Evolutionary conservation across 2,888 invertebrate species (phyloP).

Genomic region (Liopterus haemorrhoidalis): DNA sequence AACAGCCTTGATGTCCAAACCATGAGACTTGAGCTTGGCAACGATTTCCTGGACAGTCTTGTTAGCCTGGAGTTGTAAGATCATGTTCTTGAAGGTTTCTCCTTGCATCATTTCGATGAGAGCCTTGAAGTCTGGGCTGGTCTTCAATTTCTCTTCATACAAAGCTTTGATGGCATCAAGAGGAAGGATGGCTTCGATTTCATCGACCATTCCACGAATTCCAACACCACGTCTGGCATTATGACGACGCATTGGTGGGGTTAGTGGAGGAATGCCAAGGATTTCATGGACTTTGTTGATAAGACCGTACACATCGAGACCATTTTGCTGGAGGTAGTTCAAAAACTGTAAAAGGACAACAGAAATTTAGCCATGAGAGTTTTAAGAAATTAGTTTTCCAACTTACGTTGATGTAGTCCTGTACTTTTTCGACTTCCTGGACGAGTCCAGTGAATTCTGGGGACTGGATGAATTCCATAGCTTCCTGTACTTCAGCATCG

Average conservation of each 20-base stretch:
- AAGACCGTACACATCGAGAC: constrained; percentile 34
- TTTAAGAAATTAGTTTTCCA: no score
- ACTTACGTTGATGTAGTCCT: constrained; percentile 22
- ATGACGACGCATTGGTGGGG: constrained; percentile 3
- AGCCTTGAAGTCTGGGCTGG: constrained; percentile 31
- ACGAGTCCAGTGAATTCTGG: constrained; percentile 33
- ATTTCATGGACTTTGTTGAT: constrained; percentile 32
- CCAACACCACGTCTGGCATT: constrained; percentile 31
- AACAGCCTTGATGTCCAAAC: constrained; percentile 9
- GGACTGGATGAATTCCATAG: constrained; percentile 33
- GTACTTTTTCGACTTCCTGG: constrained; percentile 22
- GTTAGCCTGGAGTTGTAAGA: constrained; percentile 26
- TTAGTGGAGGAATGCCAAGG: constrained; percentile 30
- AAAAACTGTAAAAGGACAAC: constrained; percentile 29
- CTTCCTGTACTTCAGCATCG: constrained; percentile 33
- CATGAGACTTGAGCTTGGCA: constrained; percentile 1
- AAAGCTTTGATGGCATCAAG: constrained; percentile 27
- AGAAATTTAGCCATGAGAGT: no score
- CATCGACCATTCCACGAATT: constrained; percentile 32
- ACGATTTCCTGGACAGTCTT: constrained; percentile 9
- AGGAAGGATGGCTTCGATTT: constrained; percentile 31
- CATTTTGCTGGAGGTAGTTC: constrained; percentile 34
- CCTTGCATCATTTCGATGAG: constrained; percentile 31
- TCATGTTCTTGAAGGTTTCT: constrained; percentile 31
- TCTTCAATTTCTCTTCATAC: constrained; percentile 30